Evolutionary conservation across 2,888 invertebrate species (phyloP).

Genomic region (Drosophila ochracea): DNA sequence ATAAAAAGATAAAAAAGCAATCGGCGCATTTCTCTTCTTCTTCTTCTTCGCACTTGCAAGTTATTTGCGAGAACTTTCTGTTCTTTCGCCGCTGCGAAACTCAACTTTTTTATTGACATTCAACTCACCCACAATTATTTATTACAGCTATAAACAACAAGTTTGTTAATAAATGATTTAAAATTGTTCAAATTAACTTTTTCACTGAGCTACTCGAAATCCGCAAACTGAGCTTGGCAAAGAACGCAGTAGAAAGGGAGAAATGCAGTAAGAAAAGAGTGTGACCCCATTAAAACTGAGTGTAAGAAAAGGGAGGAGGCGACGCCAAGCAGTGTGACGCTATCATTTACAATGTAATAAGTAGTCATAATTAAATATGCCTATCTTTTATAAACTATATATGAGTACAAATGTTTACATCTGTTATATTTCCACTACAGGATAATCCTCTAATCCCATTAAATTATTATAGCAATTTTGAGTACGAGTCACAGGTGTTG

Average conservation of each 20-base stretch:
- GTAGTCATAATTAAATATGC: background rate
- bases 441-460: background rate
- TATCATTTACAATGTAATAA: conserved; percentile 2
- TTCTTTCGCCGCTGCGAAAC: background rate
- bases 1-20: conserved; percentile 21
- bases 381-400: background rate
- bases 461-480: background rate
- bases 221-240: conserved; percentile 4
- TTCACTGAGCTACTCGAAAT: background rate
- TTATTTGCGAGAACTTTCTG: conserved; percentile 28
- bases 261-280: conserved; percentile 22
- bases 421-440: background rate
- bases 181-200: conserved; percentile 14
- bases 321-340: conserved; percentile 33
- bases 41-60: conserved; percentile 18
- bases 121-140: conserved; percentile 32
- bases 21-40: background rate
- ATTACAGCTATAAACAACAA: background rate
- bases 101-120: background rate
- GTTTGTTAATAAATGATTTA: background rate
- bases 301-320: background rate
- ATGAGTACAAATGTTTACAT: background rate
- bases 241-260: conserved; percentile 11
- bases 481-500: conserved; percentile 7
- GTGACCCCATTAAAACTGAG: conserved; percentile 27